Evolutionary conservation across 2,113 vertebrate genomes (phyloP).

Genomic region (Leucosticte australis): DNA sequence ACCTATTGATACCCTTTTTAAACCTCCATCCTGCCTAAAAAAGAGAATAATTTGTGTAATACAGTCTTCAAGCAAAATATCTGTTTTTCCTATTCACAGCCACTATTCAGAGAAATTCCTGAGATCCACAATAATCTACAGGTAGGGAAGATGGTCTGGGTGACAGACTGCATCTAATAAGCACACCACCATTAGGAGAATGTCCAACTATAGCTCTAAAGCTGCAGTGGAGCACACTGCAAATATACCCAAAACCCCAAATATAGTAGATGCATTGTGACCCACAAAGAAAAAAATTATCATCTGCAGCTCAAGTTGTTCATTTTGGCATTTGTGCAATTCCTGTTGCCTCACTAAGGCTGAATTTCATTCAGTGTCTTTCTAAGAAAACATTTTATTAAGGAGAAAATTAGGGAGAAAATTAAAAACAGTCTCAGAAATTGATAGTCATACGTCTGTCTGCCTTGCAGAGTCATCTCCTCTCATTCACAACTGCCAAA

Average conservation of each 20-base stretch:
- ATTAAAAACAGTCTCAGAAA: not conserved
- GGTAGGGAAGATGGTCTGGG: not conserved
- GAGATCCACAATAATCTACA: not conserved
- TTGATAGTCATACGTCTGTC: not conserved
- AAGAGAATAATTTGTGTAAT: not conserved
- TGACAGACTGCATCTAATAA: not conserved
- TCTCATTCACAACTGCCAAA: not conserved
- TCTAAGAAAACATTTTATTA: not conserved
- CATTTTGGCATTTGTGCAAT: not conserved
- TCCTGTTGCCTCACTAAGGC: not conserved
- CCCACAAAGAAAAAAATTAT: not conserved
- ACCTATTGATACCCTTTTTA: conserved; percentile 10
- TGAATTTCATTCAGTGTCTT: not conserved
- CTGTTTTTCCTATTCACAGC: not conserved
- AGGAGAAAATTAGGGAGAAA: not conserved
- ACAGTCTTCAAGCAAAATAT: not conserved
- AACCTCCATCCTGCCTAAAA: not conserved
- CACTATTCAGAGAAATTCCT: not conserved
- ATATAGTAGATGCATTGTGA: not conserved
- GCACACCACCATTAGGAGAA: not conserved
- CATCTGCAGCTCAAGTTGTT: not conserved
- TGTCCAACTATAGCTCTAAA: not conserved
- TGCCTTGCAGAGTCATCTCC: not conserved
- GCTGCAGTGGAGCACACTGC: not conserved
- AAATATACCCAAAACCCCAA: not conserved